Conservation (phyloP, 2,113 vertebrate species). For the Oriolus oriolus region DNA sequence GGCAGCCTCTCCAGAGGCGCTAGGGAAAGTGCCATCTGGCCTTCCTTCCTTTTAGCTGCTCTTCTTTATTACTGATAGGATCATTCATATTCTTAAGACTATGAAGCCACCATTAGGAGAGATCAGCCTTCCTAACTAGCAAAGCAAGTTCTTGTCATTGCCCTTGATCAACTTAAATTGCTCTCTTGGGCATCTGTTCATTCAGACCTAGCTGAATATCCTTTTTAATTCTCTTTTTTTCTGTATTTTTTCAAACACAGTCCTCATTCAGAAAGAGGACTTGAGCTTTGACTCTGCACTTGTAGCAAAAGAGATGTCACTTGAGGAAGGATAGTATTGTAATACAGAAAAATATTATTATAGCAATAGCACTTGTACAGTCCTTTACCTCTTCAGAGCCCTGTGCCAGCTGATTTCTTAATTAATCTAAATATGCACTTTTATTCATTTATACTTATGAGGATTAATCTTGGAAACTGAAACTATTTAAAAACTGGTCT, state of each 20-base stretch:
- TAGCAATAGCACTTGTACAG: background rate
- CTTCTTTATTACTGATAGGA: background rate
- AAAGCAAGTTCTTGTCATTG: background rate
- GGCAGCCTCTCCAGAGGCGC: background rate
- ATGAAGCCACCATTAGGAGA: background rate
- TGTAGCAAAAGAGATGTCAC: background rate
- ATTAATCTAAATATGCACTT: background rate
- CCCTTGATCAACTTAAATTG: background rate
- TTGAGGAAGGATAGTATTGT: background rate
- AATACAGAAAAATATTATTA: slow-evolving; percentile 25
- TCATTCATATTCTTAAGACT: slow-evolving; percentile 4
- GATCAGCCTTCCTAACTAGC: background rate
- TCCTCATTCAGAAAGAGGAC: background rate
- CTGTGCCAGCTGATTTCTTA: background rate
- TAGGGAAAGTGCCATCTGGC: background rate
- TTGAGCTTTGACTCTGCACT: background rate
- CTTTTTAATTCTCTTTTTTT: background rate
- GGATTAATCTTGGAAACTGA: background rate
- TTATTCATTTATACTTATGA: background rate
- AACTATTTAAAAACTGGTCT: background rate
- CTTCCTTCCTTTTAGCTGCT: background rate
- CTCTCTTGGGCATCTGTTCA: background rate
- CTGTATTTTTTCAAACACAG: background rate
- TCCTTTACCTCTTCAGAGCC: background rate
- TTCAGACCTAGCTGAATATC: background rate